These are phyloP conservation scores for Eumaeus atala DNA, from an alignment of 1,140 invertebrate genomes.

Conservation along the genomic window DNA sequence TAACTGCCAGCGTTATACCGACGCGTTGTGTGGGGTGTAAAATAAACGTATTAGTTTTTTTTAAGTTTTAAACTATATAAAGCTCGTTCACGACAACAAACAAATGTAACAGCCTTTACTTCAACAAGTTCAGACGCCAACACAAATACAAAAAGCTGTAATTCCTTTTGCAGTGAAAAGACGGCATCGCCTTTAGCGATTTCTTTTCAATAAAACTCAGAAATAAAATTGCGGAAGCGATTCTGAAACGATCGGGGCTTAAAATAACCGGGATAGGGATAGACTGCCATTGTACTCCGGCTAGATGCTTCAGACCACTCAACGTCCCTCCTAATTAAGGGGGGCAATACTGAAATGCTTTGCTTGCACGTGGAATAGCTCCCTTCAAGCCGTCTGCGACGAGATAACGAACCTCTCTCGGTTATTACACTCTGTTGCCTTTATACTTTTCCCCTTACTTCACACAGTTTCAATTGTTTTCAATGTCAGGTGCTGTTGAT, in stretches of 20 bases:
- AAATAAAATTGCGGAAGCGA: background rate
- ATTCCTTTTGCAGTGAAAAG: too few species aligned
- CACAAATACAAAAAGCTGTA: too few species aligned
- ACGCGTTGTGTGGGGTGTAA: too few species aligned
- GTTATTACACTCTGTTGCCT: constrained; percentile 53
- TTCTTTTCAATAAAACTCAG: too few species aligned
- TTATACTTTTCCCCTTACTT: constrained; percentile 13
- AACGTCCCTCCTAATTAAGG: constrained; percentile 63
- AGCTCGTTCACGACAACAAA: too few species aligned
- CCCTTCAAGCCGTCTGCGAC: constrained; percentile 56
- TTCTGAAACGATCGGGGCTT: constrained; percentile 39
- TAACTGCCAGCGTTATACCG: too few species aligned
- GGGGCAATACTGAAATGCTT: constrained; percentile 51
- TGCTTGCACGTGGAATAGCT: constrained; percentile 39
- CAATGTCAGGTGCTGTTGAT: constrained; percentile 22
- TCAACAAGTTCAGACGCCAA: too few species aligned
- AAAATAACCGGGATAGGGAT: constrained; percentile 40
- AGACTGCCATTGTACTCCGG: constrained; percentile 32
- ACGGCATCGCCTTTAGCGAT: too few species aligned
- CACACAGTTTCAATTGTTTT: constrained; percentile 13
- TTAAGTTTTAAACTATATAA: too few species aligned
- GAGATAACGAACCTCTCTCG: constrained; percentile 61
- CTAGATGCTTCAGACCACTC: constrained; percentile 63
- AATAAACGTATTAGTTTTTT: too few species aligned
- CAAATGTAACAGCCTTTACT: too few species aligned